These are phyloP conservation scores for Xenopus petersii DNA, from an alignment of 2,797 vertebrate genomes.

Conservation along the genomic window DNA sequence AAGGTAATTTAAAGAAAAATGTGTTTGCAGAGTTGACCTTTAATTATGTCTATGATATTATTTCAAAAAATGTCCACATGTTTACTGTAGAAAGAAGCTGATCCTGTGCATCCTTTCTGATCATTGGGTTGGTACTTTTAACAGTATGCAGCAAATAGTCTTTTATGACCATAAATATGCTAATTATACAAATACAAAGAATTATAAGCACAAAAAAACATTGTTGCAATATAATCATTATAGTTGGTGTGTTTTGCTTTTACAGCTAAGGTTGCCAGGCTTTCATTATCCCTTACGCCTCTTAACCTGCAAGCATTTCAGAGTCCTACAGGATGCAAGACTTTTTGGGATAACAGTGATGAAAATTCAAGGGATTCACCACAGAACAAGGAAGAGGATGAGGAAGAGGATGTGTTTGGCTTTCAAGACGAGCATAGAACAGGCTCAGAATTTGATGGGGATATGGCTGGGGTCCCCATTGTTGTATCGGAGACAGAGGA, in stretches of 20 bases:
- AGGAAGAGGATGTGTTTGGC: conserved; percentile 64
- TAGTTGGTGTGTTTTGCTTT: too few species aligned
- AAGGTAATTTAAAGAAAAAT: conserved; percentile 53
- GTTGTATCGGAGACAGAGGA: conserved; percentile 86
- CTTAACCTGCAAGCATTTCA: conserved; percentile 83
- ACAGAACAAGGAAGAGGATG: conserved; percentile 56
- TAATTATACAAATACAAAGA: too few species aligned
- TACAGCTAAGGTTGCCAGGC: conserved; percentile 79
- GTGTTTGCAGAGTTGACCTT: too few species aligned
- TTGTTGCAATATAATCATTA: too few species aligned
- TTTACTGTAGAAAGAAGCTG: too few species aligned
- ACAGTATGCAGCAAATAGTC: too few species aligned
- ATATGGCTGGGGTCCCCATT: conserved; percentile 76
- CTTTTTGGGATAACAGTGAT: conserved; percentile 78
- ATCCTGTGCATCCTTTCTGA: too few species aligned
- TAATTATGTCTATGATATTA: too few species aligned
- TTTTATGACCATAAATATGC: too few species aligned
- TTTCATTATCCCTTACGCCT: conserved; percentile 85
- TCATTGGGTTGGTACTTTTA: too few species aligned
- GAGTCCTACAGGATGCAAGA: conserved; percentile 69
- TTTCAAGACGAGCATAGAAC: conserved; percentile 67
- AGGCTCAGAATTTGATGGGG: conserved; percentile 72
- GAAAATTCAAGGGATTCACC: conserved; percentile 62
- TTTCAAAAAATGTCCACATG: too few species aligned
- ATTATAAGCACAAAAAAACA: too few species aligned